These are phyloP conservation scores for Palythoa grandis DNA, from an alignment of 92 coral and sea anemone genomes.

Conservation along the genomic window DNA sequence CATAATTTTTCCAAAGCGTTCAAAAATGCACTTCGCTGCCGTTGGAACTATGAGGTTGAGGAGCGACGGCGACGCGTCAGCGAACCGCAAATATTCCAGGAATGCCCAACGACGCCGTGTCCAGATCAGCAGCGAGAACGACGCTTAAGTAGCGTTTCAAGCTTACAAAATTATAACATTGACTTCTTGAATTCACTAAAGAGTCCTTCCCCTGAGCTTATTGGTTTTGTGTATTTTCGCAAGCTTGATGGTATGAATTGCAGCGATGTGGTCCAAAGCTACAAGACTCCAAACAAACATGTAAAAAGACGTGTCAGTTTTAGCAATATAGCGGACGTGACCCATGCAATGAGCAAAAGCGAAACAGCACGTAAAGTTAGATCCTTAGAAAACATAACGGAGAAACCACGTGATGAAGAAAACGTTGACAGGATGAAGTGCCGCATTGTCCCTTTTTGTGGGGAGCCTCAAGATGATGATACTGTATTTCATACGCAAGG, in stretches of 20 bases:
- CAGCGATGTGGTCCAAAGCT: background rate
- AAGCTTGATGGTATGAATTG: slow-evolving; percentile 1
- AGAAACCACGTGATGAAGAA: background rate
- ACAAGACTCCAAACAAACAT: background rate
- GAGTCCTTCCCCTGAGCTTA: background rate
- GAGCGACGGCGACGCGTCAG: slow-evolving; percentile 65
- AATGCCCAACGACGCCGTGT: background rate
- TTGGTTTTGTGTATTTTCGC: slow-evolving; percentile 1
- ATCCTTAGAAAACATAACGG: slow-evolving; percentile 4
- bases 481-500: background rate
- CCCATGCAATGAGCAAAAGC: background rate
- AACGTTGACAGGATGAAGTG: background rate
- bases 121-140: background rate
- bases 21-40: slow-evolving; percentile 74
- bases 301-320: slow-evolving; percentile 7
- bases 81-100: slow-evolving; percentile 4
- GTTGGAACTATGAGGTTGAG: slow-evolving; percentile 72
- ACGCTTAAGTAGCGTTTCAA: slow-evolving; percentile 14
- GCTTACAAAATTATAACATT: background rate
- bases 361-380: slow-evolving; percentile 6
- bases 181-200: background rate
- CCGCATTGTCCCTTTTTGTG: background rate
- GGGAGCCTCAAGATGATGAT: background rate
- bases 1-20: slow-evolving; percentile 73
- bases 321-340: background rate